Evolutionary conservation across 2,888 invertebrate genomes (phyloP).

Genomic region (Cephus pulcher): DNA sequence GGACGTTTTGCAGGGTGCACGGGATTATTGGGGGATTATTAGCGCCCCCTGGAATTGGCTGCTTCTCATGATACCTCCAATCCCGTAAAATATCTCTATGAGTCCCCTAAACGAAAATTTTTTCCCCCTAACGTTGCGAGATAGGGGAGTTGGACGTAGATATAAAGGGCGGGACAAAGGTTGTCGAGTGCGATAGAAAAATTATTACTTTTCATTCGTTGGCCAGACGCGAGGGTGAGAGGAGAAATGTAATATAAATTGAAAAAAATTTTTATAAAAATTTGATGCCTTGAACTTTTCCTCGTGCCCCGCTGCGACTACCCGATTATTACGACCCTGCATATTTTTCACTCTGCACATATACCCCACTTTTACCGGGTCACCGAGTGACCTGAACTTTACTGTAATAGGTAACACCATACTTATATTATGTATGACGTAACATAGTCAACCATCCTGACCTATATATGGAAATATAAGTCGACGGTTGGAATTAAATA

Average conservation of each 20-base stretch:
- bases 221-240: neutral
- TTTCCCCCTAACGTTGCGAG: neutral
- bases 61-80: neutral
- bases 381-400: neutral
- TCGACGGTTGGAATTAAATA: neutral
- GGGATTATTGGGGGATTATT: conserved; percentile 7
- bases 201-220: neutral
- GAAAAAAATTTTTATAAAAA: neutral
- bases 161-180: neutral
- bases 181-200: neutral
- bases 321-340: neutral
- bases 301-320: neutral
- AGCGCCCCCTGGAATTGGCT: neutral
- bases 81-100: neutral
- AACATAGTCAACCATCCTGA: neutral
- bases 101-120: neutral
- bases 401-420: neutral
- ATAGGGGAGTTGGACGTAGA: neutral
- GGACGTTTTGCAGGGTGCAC: neutral
- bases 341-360: neutral
- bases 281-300: neutral
- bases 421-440: neutral
- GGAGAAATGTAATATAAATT: neutral
- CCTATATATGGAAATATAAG: neutral
- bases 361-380: neutral